Evolutionary conservation across 2,888 invertebrate genomes (phyloP), one percentile per base, ranked within the genome.

Genomic region (Scrobipalpa atriplicella): DNA sequence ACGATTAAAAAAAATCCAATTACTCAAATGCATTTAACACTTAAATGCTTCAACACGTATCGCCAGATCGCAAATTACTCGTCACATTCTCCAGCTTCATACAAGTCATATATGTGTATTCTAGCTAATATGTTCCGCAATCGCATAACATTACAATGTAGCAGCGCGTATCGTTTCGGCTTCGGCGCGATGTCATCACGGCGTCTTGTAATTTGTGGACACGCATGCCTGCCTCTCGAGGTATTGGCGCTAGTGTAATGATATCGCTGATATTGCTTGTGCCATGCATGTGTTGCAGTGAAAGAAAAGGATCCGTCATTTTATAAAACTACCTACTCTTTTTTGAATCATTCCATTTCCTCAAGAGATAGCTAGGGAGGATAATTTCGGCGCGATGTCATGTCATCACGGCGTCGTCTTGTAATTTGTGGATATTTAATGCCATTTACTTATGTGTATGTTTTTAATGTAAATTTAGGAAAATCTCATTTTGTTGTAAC

Each of bases 111-210:
- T 43, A 39, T 10, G 10, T 61, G 60, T n/a, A 38, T 13, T 29
- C 54, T 21, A 13, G 41, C 51, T 62, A 67, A 65, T 67, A 47
- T 56, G 65, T 65, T 65, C 65, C 58, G 62, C 54, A 43, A 63
- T 71, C 67, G 73, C 74, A 75, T 75, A 71, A 71, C 71, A 70
- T 64, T 64, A 54, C 52, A 39, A 74, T 73, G 74, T 74, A 75
- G 75, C 76, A 77, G 75, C 72, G 76, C 78, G 74, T 76, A 72
- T 76, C 77, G 75, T 73, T 72, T 72, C 69, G 67, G 75, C 73
- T 72, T 72, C 69, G 67, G 75, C 73, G 76, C 69, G 70, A 75
- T 81, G 82, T 79, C 80, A 81, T 78, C 78, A 76, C 71, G 67
- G 70, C 56, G 70, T 71, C 72, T 74, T 71, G 73, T 78, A 76